Evolutionary conservation across 2,113 vertebrate species (phyloP), one percentile per base, ranked within the genome.

Genomic region (Phyllopteryx taeniolatus): DNA sequence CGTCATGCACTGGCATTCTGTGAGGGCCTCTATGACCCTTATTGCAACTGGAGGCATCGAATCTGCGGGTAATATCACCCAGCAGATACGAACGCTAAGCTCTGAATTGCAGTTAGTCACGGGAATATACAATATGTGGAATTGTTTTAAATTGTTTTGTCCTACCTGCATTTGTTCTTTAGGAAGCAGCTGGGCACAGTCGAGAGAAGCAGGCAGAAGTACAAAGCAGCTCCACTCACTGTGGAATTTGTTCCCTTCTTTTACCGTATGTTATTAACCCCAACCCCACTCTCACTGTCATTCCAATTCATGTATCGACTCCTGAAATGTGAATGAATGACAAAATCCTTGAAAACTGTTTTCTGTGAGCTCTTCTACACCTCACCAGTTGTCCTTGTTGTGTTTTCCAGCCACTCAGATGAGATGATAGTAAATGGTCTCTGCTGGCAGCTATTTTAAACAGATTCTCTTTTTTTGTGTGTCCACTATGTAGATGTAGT

Each of bases 231-330:
- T 70, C 93, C 93, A 9, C 96, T 99, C 75, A 99, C 97, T 8
- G 96, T 99, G 59, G 97, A 99, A 78, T 99, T 99, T 85, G 91
- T 99, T 73, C 98, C 98, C 77, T 99, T 99, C 90, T 99, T 99
- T 92, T 99, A 99, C 84, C 98, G 97, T 98, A 90, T 96, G 96
- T 97, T 19, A 46, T 20, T 56, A 42, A 27, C 12, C 53, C 42
- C 72, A 22, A 62, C 8, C 9, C 39, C 19, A 13, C 49, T 51
- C 15, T 22, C 6, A 2, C 20, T 27, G 5, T 44, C 63, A 66
- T 22, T 31, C n/a, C 4, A 20, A 22, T 60, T 66, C 17, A 20
- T 5, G 33, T 56, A 8, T 39, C 22, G 22, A 17, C 15, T 60
- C 51, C 10, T 22, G 10, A 42, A 43, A 35, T 42, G 61, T 63